Base-by-base conservation (phyloP, 1,140 invertebrate species). In the Trichonephila inaurata region DNA sequence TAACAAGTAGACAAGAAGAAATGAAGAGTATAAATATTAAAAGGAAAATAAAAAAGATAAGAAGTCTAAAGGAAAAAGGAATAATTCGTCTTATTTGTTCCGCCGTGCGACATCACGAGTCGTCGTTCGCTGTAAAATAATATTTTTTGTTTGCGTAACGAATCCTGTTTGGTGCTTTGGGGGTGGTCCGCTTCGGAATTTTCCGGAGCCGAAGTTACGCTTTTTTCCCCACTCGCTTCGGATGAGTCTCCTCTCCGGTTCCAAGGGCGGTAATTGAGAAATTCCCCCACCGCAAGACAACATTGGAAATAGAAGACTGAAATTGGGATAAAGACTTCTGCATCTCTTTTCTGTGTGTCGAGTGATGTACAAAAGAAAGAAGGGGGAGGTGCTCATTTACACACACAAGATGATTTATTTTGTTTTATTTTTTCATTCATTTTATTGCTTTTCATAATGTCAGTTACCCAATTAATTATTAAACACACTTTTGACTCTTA, bases 111-210 rank as follows among this genome's bases (percentile, higher is more conserved):
- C 24, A 69, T 77, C 72, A 40, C 72, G 72, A 18, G 72, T 21
- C 62, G 21, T 64, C 62, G 62, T 64, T 21, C 62, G 28, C 72
- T 77, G 72, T 77, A 77, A 77, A 77, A 33, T 77, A 77, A 77
- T 77, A 77, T 87, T 87, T 62, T 60, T 33, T 87, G 60, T 87
- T 87, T 87, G 85, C 85, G 85, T 62, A 87, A 64, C 85, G 85
- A 87, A 87, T 87, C 24, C 60, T 61, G 24, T 61, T 62, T 28
- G 24, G 60, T 24, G 60, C 58, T 60, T 87, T 64, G 19, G 60
- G 85, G 85, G 85, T 87, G 85, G 85, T 87, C 85, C 28, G 28
- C n/a, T 28, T 87, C 24, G 85, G 85, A 62, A 87, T 87, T 87
- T 87, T 28, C 60, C 60, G 85, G 60, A 61, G 28, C 58, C 33